Evolutionary conservation across 2,113 vertebrate species (phyloP).

Genomic region (Nannospalax galili): DNA sequence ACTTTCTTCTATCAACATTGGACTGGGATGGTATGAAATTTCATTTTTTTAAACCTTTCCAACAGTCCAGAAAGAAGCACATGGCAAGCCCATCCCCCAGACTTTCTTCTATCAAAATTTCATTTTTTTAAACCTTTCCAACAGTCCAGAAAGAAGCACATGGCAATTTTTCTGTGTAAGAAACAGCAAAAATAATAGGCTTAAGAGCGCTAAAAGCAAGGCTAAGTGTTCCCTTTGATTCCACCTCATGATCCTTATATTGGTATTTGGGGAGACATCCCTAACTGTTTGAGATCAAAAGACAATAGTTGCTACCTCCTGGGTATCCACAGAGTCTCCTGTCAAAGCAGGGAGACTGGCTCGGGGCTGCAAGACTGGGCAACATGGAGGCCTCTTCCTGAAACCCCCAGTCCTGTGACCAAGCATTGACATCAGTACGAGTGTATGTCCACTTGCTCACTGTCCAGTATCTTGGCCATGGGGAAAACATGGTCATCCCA

Average conservation of each 20-base stretch:
- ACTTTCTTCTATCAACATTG: not conserved
- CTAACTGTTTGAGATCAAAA: constrained; percentile 8
- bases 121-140: not conserved
- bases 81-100: not conserved
- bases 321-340: rapidly evolving
- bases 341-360: not conserved
- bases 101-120: not conserved
- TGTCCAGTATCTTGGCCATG: constrained; percentile 52
- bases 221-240: not conserved
- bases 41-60: not conserved
- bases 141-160: not conserved
- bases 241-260: not conserved
- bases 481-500: constrained; percentile 56
- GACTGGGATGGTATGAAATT: no score
- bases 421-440: not conserved
- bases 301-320: not conserved
- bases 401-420: not conserved
- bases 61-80: not conserved
- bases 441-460: not conserved
- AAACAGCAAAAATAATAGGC: not conserved
- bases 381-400: not conserved
- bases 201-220: not conserved
- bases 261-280: not conserved
- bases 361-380: not conserved
- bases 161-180: not conserved